phyloP scores from a whole-genome alignment of 2,888 invertebrate genomes.

The Parnassius orleans region DNA sequence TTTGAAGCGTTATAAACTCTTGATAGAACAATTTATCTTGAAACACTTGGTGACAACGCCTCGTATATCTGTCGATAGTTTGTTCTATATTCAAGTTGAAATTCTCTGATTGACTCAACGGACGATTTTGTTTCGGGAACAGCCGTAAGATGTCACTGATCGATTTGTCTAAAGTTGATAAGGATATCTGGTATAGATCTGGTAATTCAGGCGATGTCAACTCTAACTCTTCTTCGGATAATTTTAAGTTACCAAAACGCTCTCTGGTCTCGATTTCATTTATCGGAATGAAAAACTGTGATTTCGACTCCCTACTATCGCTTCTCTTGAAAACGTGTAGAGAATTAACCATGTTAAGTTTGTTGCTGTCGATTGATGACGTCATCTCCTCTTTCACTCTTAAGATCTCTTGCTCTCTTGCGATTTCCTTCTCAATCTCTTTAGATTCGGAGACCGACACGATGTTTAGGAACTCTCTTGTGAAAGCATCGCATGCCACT shows the following conservation, averaged over 20 bases:
- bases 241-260: constrained; percentile 63
- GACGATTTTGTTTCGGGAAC: constrained; percentile 73
- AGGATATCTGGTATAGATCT: constrained; percentile 54
- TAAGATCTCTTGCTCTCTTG: constrained; percentile 50
- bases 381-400: constrained; percentile 59
- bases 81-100: constrained; percentile 66
- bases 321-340: constrained; percentile 70
- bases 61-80: constrained; percentile 71
- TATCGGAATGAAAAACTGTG: constrained; percentile 74
- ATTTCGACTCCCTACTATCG: constrained; percentile 70
- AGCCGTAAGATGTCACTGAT: constrained; percentile 60
- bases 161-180: constrained; percentile 59
- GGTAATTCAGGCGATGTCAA: constrained; percentile 61
- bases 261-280: constrained; percentile 58
- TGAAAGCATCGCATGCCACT: constrained; percentile 71
- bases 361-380: constrained; percentile 68
- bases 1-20: constrained; percentile 66
- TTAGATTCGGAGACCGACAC: constrained; percentile 58
- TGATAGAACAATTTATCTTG: constrained; percentile 74
- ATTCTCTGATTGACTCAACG: constrained; percentile 73
- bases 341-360: constrained; percentile 63
- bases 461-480: constrained; percentile 60
- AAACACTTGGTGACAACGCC: constrained; percentile 73
- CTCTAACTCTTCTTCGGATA: constrained; percentile 64
- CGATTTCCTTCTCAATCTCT: constrained; percentile 58